phyloP scores from a whole-genome alignment of 1,140 invertebrate genomes.

The Drosophila triauraria region DNA sequence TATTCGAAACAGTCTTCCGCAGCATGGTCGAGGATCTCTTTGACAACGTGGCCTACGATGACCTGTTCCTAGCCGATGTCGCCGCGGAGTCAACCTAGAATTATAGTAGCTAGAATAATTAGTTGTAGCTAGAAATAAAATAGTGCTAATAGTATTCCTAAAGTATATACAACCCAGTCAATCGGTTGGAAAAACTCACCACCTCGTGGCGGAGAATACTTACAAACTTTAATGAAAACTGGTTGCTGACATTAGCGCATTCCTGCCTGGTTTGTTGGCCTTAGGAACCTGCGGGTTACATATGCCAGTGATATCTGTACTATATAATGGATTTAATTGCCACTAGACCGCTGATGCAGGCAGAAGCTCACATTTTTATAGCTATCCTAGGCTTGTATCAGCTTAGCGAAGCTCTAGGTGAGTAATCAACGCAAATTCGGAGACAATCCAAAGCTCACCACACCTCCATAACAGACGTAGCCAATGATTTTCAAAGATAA shows the following conservation, averaged over 20 bases:
- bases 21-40: conserved; percentile 60
- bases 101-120: not conserved
- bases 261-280: conserved; percentile 23
- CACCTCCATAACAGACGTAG: not conserved
- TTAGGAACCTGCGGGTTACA: conserved; percentile 16
- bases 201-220: not conserved
- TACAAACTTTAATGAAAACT: conserved; percentile 27
- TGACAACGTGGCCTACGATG: conserved; percentile 60
- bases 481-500: conserved; percentile 30
- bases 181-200: conserved; percentile 17
- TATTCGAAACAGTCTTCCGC: conserved; percentile 56
- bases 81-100: not conserved
- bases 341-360: not conserved
- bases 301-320: conserved; percentile 1
- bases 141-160: conserved; percentile 2
- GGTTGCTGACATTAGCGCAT: conserved; percentile 42
- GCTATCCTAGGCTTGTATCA: conserved; percentile 1
- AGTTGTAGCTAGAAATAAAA: conserved; percentile 11
- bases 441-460: not conserved
- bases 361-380: conserved; percentile 13
- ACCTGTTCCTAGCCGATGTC: conserved; percentile 47
- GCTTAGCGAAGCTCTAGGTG: conserved; percentile 21
- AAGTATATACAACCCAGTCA: conserved; percentile 20
- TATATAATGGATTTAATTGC: conserved; percentile 22
- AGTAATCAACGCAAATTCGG: not conserved